Base-by-base conservation (phyloP, 2,888 invertebrate genomes). In the Phalera bucephala region DNA sequence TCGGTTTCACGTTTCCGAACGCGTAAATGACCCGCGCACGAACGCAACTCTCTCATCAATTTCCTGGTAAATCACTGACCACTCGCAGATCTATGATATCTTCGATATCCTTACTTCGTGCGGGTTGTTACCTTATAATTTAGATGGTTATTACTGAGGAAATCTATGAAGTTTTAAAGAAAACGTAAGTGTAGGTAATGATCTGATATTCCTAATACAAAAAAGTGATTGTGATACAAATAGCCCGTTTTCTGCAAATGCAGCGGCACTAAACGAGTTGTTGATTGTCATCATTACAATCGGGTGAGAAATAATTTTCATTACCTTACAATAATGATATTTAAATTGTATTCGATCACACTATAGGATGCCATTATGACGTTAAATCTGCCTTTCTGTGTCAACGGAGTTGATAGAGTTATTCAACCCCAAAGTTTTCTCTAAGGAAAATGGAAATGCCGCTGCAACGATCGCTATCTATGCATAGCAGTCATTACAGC, bases 301-400 rank as follows among this genome's bases (percentile, higher is more conserved):
- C 51, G 52, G 59, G 52, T 52, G 59, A 65, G 60, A 64, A 48
- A 72, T 58, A 62, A 67, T 64, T 69, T 68, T 67, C 64, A 57
- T 65, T 45, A 37, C 43, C 36, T 66, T 65, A 40, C 40, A 39
- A 52, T 66, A 74, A 69, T 66, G 55, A 55, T 19, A 36, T 39
- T 40, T 45, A 42, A 56, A 37, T 51, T 40, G 35, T 45, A 50
- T 52, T 52, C 55, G 63, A 61, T 59, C 51, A 52, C 47, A 52
- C 45, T 58, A 47, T 51, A 53, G 42, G 45, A 36, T 36, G 45
- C 36, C 36, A 49, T 61, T 61, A 57, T 49, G 44, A 43, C 47
- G 51, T 49, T 49, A 45, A 45, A 56, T 45, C 14, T 33, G 19
- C 37, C 36, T 47, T 36, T 42, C 40, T 49, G 36, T 38, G 17